Conservation (phyloP, 1,140 invertebrate species). For the Pogonus chalceus region DNA sequence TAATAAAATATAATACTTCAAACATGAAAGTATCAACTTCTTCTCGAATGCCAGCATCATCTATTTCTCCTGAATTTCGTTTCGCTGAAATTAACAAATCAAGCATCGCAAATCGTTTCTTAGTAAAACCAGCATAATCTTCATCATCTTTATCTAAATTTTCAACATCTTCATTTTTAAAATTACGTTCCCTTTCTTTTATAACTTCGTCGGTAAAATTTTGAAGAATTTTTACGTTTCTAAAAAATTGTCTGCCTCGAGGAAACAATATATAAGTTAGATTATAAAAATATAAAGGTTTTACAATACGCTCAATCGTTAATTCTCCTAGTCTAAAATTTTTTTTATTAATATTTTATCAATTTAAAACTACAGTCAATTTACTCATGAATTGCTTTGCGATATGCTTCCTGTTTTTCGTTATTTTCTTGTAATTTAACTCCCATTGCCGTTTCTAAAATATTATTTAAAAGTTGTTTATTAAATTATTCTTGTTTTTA, state of each 20-base stretch:
- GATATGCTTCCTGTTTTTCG: background rate
- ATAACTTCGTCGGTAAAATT: conserved; percentile 45
- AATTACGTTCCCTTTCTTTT: conserved; percentile 14
- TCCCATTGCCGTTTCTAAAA: conserved; percentile 11
- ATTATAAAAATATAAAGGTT: conserved; percentile 49
- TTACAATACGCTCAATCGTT: conserved; percentile 35
- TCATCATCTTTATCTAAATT: conserved; percentile 6
- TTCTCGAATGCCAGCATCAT: conserved; percentile 58
- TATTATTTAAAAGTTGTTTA: background rate
- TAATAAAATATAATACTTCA: conserved; percentile 35
- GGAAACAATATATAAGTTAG: conserved; percentile 41
- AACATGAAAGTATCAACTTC: conserved; percentile 81
- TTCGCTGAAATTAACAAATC: conserved; percentile 61
- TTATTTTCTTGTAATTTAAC: background rate
- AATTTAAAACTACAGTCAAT: too few species aligned
- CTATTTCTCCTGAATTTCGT: conserved; percentile 39
- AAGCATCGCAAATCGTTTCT: conserved; percentile 62
- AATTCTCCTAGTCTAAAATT: background rate
- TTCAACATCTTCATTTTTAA: background rate
- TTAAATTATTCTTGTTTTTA: too few species aligned
- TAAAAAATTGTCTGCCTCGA: conserved; percentile 36
- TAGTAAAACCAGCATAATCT: conserved; percentile 25
- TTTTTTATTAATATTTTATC: too few species aligned
- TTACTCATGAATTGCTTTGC: too few species aligned
- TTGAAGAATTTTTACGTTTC: conserved; percentile 46